These are phyloP conservation scores for Calliopum simillimum DNA, from an alignment of 2,888 invertebrate genomes.

Conservation along the genomic window DNA sequence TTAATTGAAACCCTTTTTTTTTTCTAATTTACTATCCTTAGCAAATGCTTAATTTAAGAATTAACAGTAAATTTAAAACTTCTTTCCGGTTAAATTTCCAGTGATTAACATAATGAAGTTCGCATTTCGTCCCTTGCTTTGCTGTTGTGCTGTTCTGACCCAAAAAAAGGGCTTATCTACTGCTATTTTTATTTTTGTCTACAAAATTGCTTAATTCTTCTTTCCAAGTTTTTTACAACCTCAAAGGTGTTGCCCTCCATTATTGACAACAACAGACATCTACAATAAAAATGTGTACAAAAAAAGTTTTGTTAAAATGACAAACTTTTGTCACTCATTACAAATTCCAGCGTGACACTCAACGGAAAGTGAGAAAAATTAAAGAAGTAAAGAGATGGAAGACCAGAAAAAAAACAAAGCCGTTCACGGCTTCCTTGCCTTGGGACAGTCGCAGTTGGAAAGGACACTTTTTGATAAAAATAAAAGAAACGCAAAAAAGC, in stretches of 20 bases:
- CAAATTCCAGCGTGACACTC: slow-evolving; percentile 35
- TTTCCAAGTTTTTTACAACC: no score
- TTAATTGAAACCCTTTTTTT: no score
- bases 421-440: background rate
- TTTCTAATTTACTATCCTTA: background rate
- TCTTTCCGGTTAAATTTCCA: no score
- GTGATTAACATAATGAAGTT: no score
- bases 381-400: background rate
- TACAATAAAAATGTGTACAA: background rate
- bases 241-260: no score
- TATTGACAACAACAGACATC: background rate
- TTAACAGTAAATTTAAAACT: no score
- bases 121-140: no score
- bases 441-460: no score
- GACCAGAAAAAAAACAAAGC: background rate
- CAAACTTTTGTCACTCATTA: slow-evolving; percentile 40
- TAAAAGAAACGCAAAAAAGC: background rate
- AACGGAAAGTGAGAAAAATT: background rate
- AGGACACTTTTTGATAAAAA: background rate
- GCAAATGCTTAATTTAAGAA: background rate
- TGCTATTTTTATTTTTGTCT: no score
- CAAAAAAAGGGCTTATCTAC: no score
- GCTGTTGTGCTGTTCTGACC: no score
- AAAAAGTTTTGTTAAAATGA: slow-evolving; percentile 14
- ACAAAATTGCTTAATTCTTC: no score